Evolutionary conservation across 2,113 vertebrate species (phyloP).

Genomic region (Australoheros scitulus): DNA sequence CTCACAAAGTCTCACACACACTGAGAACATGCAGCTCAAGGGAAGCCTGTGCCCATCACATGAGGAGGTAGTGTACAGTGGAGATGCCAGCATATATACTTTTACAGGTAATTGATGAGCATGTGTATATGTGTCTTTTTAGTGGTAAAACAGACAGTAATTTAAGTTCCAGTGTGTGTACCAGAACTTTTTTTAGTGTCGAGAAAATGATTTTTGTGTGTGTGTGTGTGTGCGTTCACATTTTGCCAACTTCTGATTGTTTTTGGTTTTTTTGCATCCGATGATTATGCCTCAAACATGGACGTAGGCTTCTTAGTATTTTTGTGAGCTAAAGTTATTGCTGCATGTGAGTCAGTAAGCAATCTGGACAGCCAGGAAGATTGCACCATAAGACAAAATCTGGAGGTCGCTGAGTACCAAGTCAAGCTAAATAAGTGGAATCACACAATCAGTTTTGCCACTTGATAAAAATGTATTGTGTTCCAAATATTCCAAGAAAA

Average conservation of each 20-base stretch:
- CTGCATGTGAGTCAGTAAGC: background rate
- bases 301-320: background rate
- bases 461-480: background rate
- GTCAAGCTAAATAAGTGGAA: background rate
- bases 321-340: background rate
- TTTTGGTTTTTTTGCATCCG: background rate
- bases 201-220: background rate
- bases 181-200: background rate
- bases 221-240: background rate
- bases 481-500: background rate
- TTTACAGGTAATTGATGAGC: constrained; percentile 82
- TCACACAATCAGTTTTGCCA: background rate
- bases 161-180: background rate
- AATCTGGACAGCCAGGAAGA: background rate
- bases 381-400: background rate
- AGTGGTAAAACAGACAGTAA: background rate
- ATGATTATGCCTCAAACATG: background rate
- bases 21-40: background rate
- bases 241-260: background rate
- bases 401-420: background rate
- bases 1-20: background rate
- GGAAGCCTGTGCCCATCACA: constrained; percentile 74
- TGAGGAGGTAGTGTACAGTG: constrained; percentile 83
- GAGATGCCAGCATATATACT: constrained; percentile 71
- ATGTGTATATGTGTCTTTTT: background rate